phyloP scores from a whole-genome alignment of 2,888 invertebrate species.

The Protophormia terraenovae region DNA sequence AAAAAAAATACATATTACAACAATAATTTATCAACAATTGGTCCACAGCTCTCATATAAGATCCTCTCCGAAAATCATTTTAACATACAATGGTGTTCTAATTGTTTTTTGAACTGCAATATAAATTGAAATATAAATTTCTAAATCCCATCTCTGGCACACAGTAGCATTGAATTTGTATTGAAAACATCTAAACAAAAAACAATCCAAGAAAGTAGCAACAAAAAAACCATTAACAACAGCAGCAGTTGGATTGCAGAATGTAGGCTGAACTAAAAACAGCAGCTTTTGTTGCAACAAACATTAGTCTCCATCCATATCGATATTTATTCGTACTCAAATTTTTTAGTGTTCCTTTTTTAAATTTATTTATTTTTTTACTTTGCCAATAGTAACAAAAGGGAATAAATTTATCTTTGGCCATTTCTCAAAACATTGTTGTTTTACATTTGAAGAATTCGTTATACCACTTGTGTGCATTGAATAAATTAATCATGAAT shows the following conservation, averaged over 20 bases:
- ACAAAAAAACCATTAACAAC: constrained; percentile 11
- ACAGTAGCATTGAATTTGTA: constrained; percentile 35
- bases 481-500: constrained; percentile 39
- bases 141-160: constrained; percentile 28
- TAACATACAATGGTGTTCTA: too few relatives aligned
- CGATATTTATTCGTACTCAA: background rate
- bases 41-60: too few relatives aligned
- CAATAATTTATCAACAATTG: too few relatives aligned
- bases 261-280: constrained; percentile 14
- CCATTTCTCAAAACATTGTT: constrained; percentile 4
- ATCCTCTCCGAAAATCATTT: too few relatives aligned
- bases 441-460: constrained; percentile 20
- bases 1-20: too few relatives aligned
- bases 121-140: background rate
- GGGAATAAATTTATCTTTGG: background rate
- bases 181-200: background rate
- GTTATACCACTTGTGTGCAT: constrained; percentile 49
- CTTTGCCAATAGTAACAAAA: constrained; percentile 4
- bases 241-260: constrained; percentile 4
- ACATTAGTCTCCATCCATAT: background rate
- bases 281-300: constrained; percentile 30
- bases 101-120: too few relatives aligned
- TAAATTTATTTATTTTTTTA: background rate
- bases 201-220: background rate
- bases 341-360: background rate